A percentile compares a stretch with the other conserved stretches of the same genome.
Conservation (phyloP, 2,797 vertebrate species). For the Cottoperca gobio region DNA sequence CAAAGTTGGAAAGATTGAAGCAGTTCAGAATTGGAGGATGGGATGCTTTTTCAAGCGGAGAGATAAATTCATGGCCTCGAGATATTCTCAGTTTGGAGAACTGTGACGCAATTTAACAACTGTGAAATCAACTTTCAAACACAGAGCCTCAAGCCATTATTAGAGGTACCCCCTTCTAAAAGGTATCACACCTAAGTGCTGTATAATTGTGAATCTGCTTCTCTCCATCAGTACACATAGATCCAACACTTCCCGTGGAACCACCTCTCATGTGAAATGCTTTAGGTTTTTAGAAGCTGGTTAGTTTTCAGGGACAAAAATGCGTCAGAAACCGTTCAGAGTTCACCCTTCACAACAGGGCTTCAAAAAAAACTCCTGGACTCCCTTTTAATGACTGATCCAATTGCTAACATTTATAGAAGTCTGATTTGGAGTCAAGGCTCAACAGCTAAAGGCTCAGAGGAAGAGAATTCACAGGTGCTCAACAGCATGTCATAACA, state of each 20-base stretch:
- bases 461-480: slow-evolving; percentile 58
- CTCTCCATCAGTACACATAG: slow-evolving; percentile 14
- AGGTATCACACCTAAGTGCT: slow-evolving; percentile 30
- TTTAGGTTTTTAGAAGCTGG: slow-evolving; percentile 4
- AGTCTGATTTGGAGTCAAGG: slow-evolving; percentile 26
- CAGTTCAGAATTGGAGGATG: slow-evolving; percentile 16
- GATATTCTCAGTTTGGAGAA: slow-evolving; percentile 48
- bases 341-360: background rate
- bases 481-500: slow-evolving; percentile 52
- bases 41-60: slow-evolving; percentile 15
- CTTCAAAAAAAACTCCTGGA: slow-evolving; percentile 9
- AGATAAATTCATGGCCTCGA: slow-evolving; percentile 45
- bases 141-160: slow-evolving; percentile 38
- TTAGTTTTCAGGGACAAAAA: slow-evolving; percentile 23
- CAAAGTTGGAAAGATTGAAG: slow-evolving; percentile 46
- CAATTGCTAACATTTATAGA: slow-evolving; percentile 14
- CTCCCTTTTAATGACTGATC: slow-evolving; percentile 1
- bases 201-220: slow-evolving; percentile 38
- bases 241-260: slow-evolving; percentile 10
- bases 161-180: slow-evolving; percentile 23
- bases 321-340: slow-evolving; percentile 3
- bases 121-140: slow-evolving; percentile 72
- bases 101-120: slow-evolving; percentile 67
- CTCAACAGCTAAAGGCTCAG: slow-evolving; percentile 34
- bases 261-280: slow-evolving; percentile 10